Evolutionary conservation across 2,888 invertebrate species (phyloP).

Genomic region (Nudaria mundana): DNA sequence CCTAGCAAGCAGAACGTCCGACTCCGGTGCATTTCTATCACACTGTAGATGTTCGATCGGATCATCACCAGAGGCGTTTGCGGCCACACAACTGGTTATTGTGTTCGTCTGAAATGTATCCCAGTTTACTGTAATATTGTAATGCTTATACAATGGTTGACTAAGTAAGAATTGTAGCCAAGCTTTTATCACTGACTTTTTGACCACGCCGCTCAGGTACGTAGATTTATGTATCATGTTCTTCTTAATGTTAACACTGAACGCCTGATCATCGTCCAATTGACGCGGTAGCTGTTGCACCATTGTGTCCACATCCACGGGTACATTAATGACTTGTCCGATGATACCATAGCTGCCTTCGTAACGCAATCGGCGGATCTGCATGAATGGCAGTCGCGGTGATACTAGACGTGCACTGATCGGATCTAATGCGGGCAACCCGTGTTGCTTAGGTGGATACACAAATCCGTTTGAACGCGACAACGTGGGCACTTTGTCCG

Average conservation of each 20-base stretch:
- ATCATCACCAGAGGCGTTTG: constrained; percentile 26
- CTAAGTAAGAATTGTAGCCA: constrained; percentile 38
- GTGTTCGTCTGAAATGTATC: no score
- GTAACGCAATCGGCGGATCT: constrained; percentile 45
- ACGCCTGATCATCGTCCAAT: constrained; percentile 41
- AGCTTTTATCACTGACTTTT: constrained; percentile 32
- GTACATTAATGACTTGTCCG: constrained; percentile 55
- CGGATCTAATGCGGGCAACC: constrained; percentile 40
- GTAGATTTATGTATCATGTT: constrained; percentile 37
- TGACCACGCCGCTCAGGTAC: constrained; percentile 37
- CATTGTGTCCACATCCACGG: constrained; percentile 43
- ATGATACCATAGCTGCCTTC: constrained; percentile 43
- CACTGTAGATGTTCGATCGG: constrained; percentile 35
- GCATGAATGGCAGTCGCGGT: constrained; percentile 46
- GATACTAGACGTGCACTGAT: constrained; percentile 45
- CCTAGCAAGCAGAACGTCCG: constrained; percentile 32
- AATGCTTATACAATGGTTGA: constrained; percentile 34
- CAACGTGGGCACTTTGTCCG: constrained; percentile 29
- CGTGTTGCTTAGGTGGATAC: constrained; percentile 41
- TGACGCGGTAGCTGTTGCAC: constrained; percentile 42
- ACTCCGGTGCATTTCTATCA: background rate
- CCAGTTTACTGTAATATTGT: constrained; percentile 38
- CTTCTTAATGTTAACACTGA: constrained; percentile 43
- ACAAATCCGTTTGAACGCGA: constrained; percentile 43
- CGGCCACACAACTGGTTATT: no score